Conservation (phyloP, 2,888 invertebrate genomes). For the Lasioglossum oenotherae region DNA sequence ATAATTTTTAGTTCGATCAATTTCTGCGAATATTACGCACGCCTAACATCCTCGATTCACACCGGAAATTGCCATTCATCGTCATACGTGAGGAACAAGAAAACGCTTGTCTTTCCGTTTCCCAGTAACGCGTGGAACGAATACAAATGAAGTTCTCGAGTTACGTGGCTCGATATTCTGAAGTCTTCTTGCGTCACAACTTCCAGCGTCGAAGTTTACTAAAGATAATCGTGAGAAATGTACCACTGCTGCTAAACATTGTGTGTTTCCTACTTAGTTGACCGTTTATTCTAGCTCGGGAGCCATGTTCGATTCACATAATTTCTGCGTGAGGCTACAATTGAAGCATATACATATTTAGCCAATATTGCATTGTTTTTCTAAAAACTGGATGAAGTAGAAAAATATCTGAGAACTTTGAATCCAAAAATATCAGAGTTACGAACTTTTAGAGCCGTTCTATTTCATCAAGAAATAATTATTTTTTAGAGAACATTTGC, state of each 20-base stretch:
- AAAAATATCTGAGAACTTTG: too few species aligned
- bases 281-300: neutral
- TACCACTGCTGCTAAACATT: neutral
- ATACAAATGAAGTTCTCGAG: constrained; percentile 29
- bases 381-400: too few species aligned
- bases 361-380: neutral
- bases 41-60: too few species aligned
- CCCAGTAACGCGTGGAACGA: constrained; percentile 4
- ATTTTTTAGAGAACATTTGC: too few species aligned
- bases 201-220: neutral
- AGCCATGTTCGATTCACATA: neutral
- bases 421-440: too few species aligned
- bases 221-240: neutral
- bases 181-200: neutral
- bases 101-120: constrained; percentile 30
- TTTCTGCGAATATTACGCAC: constrained; percentile 8
- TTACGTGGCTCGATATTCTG: constrained; percentile 9
- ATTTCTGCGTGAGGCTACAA: neutral
- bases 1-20: neutral
- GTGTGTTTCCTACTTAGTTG: neutral
- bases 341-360: neutral
- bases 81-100: neutral
- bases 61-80: constrained; percentile 23
- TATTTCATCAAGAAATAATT: too few species aligned
- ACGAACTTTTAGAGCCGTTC: too few species aligned